Conservation (phyloP, 2,797 vertebrate species). For the Melanotaenia boesemani region DNA sequence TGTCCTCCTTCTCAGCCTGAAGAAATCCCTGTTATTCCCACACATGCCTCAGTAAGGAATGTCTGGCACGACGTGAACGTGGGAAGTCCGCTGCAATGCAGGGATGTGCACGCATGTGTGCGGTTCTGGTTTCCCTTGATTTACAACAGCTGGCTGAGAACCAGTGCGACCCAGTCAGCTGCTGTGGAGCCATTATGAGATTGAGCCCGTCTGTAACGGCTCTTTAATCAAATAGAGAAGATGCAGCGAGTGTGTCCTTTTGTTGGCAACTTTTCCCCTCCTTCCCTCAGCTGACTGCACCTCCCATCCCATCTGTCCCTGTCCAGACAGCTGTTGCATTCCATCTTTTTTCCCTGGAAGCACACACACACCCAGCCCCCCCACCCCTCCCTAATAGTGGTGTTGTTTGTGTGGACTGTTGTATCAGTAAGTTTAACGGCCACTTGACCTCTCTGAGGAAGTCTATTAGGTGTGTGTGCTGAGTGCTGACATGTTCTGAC, state of each 20-base stretch:
- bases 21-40: conserved; percentile 73
- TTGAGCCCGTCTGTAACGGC: conserved; percentile 43
- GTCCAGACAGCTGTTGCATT: conserved; percentile 73
- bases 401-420: conserved; percentile 57
- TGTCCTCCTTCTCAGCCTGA: conserved; percentile 60
- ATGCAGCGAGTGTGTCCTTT: conserved; percentile 25
- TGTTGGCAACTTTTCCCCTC: conserved; percentile 48
- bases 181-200: conserved; percentile 61
- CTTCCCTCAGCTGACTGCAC: conserved; percentile 35
- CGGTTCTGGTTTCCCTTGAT: conserved; percentile 67
- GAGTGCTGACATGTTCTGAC: conserved; percentile 52
- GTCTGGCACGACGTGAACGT: conserved; percentile 66
- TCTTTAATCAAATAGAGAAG: conserved; percentile 52
- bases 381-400: not conserved
- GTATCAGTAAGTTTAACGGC: conserved; percentile 55
- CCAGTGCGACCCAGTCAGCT: conserved; percentile 58
- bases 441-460: conserved; percentile 65
- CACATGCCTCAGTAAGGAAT: conserved; percentile 72
- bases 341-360: conserved; percentile 10
- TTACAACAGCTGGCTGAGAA: conserved; percentile 69
- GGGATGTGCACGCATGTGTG: conserved; percentile 48
- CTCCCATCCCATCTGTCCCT: conserved; percentile 63
- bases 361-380: conserved; percentile 15
- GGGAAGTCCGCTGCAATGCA: conserved; percentile 60
- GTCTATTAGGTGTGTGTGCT: conserved; percentile 51